These are phyloP conservation scores for Aspiorhynchus laticeps DNA, from an alignment of 2,113 vertebrate genomes.

Conservation along the genomic window DNA sequence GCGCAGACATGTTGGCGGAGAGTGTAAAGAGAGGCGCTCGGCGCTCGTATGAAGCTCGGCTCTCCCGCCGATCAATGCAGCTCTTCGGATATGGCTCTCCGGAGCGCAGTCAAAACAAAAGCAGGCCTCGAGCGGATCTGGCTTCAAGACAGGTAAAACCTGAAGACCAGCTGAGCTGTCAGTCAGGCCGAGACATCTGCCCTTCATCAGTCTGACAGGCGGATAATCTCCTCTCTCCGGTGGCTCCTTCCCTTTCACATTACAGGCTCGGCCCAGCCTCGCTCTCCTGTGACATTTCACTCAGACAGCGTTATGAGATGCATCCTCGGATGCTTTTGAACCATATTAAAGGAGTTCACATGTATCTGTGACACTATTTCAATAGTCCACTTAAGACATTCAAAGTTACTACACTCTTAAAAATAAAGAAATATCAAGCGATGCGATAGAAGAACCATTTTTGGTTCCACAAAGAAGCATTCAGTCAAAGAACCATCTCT, in stretches of 20 bases:
- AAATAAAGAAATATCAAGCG: too few species aligned
- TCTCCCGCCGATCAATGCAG: slow-evolving; percentile 8
- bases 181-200: slow-evolving; percentile 34
- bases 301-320: neutral
- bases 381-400: neutral
- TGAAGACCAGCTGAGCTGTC: slow-evolving; percentile 34
- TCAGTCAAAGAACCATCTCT: too few species aligned
- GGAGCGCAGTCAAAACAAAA: slow-evolving; percentile 30
- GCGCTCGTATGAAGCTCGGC: neutral
- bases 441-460: too few species aligned
- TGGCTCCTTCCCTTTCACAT: slow-evolving; percentile 26
- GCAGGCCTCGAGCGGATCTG: neutral
- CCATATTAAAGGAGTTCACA: neutral
- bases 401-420: too few species aligned
- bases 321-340: neutral
- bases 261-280: neutral
- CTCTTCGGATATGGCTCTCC: slow-evolving; percentile 16
- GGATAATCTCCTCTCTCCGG: slow-evolving; percentile 33
- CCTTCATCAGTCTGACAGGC: slow-evolving; percentile 34
- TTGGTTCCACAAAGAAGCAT: too few species aligned
- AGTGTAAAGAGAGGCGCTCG: neutral
- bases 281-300: too few species aligned
- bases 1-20: slow-evolving; percentile 18
- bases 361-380: neutral
- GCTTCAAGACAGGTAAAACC: slow-evolving; percentile 43